These are phyloP conservation scores for Entomobrya multifasciata DNA, from an alignment of 2,888 invertebrate species.

Conservation along the genomic window DNA sequence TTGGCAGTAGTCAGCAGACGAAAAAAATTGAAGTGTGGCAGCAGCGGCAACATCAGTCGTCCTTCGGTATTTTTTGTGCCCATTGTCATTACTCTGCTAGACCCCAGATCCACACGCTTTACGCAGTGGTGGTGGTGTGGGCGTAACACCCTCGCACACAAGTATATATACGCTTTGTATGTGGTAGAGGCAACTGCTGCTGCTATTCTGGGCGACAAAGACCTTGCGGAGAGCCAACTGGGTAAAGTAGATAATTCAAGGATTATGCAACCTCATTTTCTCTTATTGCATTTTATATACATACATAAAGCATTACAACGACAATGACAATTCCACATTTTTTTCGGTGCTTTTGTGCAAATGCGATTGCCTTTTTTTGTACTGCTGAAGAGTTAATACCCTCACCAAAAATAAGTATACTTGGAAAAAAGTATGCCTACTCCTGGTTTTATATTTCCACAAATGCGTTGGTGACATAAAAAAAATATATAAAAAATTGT, in stretches of 20 bases:
- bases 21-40: slow-evolving; percentile 45
- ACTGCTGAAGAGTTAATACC: slow-evolving; percentile 30
- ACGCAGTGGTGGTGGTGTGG: too few species aligned
- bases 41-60: not conserved
- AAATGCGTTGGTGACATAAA: not conserved
- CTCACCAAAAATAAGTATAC: not conserved
- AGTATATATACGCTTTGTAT: too few species aligned
- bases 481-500: slow-evolving; percentile 1
- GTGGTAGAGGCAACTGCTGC: too few species aligned
- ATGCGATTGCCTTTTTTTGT: slow-evolving; percentile 14
- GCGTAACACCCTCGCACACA: too few species aligned
- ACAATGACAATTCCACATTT: not conserved
- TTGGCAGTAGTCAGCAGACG: slow-evolving; percentile 35
- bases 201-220: slow-evolving; percentile 53
- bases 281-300: slow-evolving; percentile 62
- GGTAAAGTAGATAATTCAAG: slow-evolving; percentile 69
- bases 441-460: too few species aligned
- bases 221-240: slow-evolving; percentile 69
- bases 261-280: slow-evolving; percentile 71
- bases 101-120: too few species aligned
- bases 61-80: slow-evolving; percentile 38
- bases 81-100: slow-evolving; percentile 33
- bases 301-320: not conserved
- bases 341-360: slow-evolving; percentile 16
- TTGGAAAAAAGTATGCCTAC: too few species aligned